A percentile compares a stretch with the other conserved stretches of the same genome.
phyloP scores from a whole-genome alignment of 2,113 vertebrate genomes.

The Oryzias melastigma region DNA sequence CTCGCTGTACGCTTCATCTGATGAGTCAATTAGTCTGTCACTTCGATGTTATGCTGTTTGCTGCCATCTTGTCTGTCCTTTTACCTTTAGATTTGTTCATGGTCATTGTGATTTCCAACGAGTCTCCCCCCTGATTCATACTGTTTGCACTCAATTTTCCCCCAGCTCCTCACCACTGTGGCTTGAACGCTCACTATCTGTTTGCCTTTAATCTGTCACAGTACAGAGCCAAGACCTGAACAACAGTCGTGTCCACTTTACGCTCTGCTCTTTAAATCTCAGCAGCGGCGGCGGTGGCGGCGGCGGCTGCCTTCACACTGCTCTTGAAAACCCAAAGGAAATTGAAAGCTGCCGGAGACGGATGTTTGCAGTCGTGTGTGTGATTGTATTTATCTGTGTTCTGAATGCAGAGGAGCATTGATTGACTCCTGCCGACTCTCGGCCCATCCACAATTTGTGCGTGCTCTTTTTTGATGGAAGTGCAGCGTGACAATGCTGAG shows the following conservation, averaged over 20 bases:
- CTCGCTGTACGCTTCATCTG: constrained; percentile 37
- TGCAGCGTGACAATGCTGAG: constrained; percentile 34
- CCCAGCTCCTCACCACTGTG: constrained; percentile 12
- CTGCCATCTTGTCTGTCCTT: constrained; percentile 16
- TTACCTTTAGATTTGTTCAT: constrained; percentile 4
- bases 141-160: constrained; percentile 15
- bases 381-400: constrained; percentile 1
- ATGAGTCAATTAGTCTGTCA: constrained; percentile 58
- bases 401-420: constrained; percentile 8
- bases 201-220: constrained; percentile 31
- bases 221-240: background rate
- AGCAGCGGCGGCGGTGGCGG: background rate
- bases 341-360: constrained; percentile 14
- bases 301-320: background rate
- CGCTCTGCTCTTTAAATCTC: constrained; percentile 4
- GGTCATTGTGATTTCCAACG: constrained; percentile 19
- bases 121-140: constrained; percentile 12
- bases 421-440: constrained; percentile 11
- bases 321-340: constrained; percentile 4
- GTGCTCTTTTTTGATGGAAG: constrained; percentile 4
- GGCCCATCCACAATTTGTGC: constrained; percentile 3
- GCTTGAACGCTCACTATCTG: constrained; percentile 17
- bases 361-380: constrained; percentile 7
- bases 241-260: background rate
- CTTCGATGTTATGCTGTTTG: constrained; percentile 25